These are phyloP conservation scores for Thomomys bottae DNA, from an alignment of 2,113 vertebrate species.

Conservation along the genomic window DNA sequence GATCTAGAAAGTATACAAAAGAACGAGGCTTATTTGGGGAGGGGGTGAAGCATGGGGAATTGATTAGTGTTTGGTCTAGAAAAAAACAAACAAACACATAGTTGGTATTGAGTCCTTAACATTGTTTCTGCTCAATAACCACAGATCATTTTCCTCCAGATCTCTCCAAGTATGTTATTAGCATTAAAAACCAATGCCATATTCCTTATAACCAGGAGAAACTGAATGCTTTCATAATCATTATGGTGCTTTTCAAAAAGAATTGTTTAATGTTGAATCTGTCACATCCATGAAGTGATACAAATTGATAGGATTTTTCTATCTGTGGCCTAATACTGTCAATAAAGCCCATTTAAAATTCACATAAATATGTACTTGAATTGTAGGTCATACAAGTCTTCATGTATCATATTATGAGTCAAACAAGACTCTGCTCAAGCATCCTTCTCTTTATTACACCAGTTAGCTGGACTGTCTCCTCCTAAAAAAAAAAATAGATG, in stretches of 20 bases:
- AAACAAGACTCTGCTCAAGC: neutral
- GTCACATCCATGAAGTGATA: neutral
- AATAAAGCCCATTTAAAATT: neutral
- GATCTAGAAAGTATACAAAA: neutral
- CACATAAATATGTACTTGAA: neutral
- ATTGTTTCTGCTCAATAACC: neutral
- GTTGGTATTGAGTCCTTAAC: neutral
- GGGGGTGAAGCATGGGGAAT: neutral
- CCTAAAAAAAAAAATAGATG: neutral
- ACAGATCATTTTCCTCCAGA: constrained; percentile 13
- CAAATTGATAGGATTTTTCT: neutral
- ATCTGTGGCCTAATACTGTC: neutral
- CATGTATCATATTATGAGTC: constrained; percentile 8
- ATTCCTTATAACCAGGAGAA: neutral
- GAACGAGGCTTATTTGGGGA: neutral
- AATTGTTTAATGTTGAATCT: constrained; percentile 3
- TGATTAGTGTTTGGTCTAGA: neutral
- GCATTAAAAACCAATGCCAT: constrained; percentile 16
- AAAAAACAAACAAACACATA: no score
- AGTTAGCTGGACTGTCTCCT: neutral
- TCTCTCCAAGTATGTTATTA: constrained; percentile 1
- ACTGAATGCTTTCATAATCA: neutral
- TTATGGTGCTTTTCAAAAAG: constrained; percentile 4
- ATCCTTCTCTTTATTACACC: neutral
- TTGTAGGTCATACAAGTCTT: neutral